phyloP scores from a whole-genome alignment of 2,113 vertebrate genomes.

The Pachyramphus minor region DNA sequence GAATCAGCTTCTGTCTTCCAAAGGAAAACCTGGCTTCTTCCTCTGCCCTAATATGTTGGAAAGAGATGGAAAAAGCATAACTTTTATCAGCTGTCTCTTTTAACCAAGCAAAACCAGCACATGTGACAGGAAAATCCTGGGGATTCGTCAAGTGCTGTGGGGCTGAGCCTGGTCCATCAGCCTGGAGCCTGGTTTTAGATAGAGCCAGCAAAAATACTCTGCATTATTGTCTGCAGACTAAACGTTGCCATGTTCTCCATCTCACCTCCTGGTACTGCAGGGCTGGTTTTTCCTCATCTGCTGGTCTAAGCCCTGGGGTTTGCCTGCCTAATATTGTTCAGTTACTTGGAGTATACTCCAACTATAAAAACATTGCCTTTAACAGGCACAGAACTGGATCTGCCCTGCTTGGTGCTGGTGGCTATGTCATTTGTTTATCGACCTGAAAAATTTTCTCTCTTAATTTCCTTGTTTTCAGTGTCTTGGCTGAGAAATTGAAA shows the following conservation, averaged over 20 bases:
- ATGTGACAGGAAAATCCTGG: constrained; percentile 13
- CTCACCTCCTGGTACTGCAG: not conserved
- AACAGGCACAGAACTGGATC: not conserved
- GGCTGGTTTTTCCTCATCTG: not conserved
- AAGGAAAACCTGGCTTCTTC: not conserved
- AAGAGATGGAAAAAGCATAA: not conserved
- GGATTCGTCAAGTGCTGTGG: constrained; percentile 9
- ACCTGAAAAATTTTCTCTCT: not conserved
- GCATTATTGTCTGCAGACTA: constrained; percentile 42
- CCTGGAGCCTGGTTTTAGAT: not conserved
- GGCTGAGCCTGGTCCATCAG: not conserved
- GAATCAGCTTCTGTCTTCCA: not conserved
- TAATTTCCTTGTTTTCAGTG: not conserved
- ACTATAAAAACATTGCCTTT: constrained; percentile 43
- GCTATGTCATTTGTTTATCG: not conserved
- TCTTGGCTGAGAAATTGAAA: not conserved
- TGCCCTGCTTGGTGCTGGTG: not conserved
- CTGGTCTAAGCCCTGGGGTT: not conserved
- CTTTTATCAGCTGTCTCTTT: constrained; percentile 5
- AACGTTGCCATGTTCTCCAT: constrained; percentile 32
- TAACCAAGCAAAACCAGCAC: not conserved
- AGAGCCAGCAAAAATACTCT: constrained; percentile 42
- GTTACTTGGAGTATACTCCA: not conserved
- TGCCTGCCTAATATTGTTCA: not conserved
- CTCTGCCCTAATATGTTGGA: not conserved